A percentile compares a stretch with the other conserved stretches of the same genome.
Conservation (phyloP, 1,140 invertebrate species). For the Drosophila sulfurigaster region DNA sequence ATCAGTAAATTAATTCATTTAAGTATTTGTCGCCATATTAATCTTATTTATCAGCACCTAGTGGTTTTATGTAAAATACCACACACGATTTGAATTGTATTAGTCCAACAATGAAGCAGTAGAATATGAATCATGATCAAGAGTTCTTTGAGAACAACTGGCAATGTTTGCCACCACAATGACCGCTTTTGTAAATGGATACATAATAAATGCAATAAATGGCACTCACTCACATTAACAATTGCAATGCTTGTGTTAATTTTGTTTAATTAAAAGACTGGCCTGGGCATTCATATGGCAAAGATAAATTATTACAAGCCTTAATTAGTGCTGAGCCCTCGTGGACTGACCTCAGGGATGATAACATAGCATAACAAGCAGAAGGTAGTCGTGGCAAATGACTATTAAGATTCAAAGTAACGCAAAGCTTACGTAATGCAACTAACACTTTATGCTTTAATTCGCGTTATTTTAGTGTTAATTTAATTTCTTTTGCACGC, state of each 20-base stretch:
- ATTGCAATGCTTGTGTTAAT: conserved; percentile 15
- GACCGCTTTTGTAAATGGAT: background rate
- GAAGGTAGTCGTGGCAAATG: conserved; percentile 36
- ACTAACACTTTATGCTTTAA: conserved; percentile 16
- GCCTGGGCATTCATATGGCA: conserved; percentile 56
- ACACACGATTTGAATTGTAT: background rate
- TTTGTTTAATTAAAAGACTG: conserved; percentile 60
- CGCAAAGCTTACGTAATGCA: conserved; percentile 66
- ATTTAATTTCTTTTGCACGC: conserved; percentile 5
- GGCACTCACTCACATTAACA: conserved; percentile 10
- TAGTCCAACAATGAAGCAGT: background rate
- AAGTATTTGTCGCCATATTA: no score
- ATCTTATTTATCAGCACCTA: no score
- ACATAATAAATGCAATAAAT: conserved; percentile 11
- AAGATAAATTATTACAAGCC: conserved; percentile 55
- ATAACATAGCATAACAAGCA: conserved; percentile 17
- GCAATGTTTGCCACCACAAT: background rate
- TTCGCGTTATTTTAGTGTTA: conserved; percentile 7
- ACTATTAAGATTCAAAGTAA: conserved; percentile 62
- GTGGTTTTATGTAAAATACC: no score
- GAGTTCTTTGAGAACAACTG: background rate
- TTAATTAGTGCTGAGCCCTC: conserved; percentile 63
- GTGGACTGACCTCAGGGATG: conserved; percentile 64
- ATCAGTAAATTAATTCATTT: no score
- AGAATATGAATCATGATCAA: background rate